Base-by-base conservation (phyloP, 1,140 invertebrate species). In the Amyelois transitella region DNA sequence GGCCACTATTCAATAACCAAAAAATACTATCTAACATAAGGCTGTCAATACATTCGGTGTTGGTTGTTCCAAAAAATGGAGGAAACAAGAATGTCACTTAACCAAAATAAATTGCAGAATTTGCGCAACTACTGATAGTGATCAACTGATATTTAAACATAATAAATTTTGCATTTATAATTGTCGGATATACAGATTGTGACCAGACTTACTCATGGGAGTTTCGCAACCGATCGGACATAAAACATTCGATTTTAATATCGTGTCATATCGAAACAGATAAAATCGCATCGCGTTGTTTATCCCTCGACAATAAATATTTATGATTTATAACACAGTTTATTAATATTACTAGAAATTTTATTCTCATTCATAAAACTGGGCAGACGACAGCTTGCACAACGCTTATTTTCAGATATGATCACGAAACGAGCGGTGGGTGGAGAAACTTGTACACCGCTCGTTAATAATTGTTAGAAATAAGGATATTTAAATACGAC, bases 341-440 rank as follows among this genome's bases (percentile, higher is more conserved):
- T 53, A 44, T 53, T 44, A 44, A 17, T 44, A n/a, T 45, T 24
- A 24, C 19, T 19, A n/a, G 5, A 19, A 19, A 5, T 21, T 48
- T 48, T 21, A 21, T 48, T 44, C 51, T 44, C 51, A 53, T 53
- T 53, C 51, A 53, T 53, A 45, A 44, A 53, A 18, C 47, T 22
- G 17, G 21, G 12, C 21, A 50, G 21, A 25, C 10, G 48, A 50
- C 21, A 50, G 24, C 24, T 48, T 48, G 20, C 45, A 21, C 18
- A 48, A 48, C 20, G 45, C 21, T 19, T 48, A 38, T 38, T 38
- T 14, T 38, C n/a, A 38, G 32, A 12, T 1, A 38, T n/a, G n/a
- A n/a, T 2, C 12, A 38, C 5, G 12, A n/a, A 14, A 8, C 32
- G n/a, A 38, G 12, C 5, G 32, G 32, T 14, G 32, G 32, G 32